Evolutionary conservation across 2,797 vertebrate species (phyloP).

Genomic region (Myoxocephalus aenaeus): DNA sequence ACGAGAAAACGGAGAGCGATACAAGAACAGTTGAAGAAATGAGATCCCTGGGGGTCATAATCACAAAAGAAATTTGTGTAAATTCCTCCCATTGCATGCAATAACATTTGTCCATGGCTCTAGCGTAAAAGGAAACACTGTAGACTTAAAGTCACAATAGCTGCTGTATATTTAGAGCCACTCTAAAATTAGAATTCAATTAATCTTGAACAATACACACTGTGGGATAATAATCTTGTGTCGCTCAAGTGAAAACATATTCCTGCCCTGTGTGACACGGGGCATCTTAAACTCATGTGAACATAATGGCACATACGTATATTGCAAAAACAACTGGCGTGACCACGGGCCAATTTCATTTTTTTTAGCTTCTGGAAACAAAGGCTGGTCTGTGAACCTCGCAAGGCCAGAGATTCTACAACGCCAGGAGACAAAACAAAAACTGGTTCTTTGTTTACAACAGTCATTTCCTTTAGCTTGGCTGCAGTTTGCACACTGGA

Average conservation of each 20-base stretch:
- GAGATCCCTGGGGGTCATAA: conserved; percentile 56
- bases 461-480: conserved; percentile 73
- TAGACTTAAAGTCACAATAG: conserved; percentile 72
- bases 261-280: conserved; percentile 61
- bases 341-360: conserved; percentile 62
- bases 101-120: conserved; percentile 69
- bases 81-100: conserved; percentile 67
- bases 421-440: conserved; percentile 75
- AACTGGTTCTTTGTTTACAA: conserved; percentile 74
- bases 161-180: conserved; percentile 64
- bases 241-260: conserved; percentile 60
- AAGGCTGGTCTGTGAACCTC: conserved; percentile 73
- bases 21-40: conserved; percentile 61
- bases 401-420: conserved; percentile 60
- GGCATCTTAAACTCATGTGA: conserved; percentile 69
- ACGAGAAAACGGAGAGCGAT: conserved; percentile 43
- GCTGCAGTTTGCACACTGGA: conserved; percentile 59
- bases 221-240: conserved; percentile 72
- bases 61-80: conserved; percentile 65
- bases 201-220: conserved; percentile 73
- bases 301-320: conserved; percentile 70
- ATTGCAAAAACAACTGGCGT: conserved; percentile 76
- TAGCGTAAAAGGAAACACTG: conserved; percentile 70
- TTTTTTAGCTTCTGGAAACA: conserved; percentile 69
- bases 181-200: conserved; percentile 80